Evolutionary conservation across 2,888 invertebrate species (phyloP), one percentile per base, ranked within the genome.

Genomic region (Empis livida): DNA sequence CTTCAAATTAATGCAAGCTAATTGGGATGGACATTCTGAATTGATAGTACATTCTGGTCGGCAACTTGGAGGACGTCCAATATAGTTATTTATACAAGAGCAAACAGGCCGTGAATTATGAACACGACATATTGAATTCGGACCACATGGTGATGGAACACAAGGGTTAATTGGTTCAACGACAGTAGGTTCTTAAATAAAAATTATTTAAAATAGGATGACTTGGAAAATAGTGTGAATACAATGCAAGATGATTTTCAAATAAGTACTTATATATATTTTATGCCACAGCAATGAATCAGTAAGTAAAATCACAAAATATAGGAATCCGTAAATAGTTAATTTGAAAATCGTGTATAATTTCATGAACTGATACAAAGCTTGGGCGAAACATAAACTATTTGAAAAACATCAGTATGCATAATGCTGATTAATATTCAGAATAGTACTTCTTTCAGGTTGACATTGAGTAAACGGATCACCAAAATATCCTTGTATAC

Each of bases 401-500:
- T 27, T 27, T 27, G 23, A 8, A 27, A 27, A 27, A 27, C 9
- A 6, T 57, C 37, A 5, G 3, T 9, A 5, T 13, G 37, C 14
- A 32, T 56, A 10, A 49, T 43, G 14, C 49, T 47, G 47, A 51
- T 13, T 10, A 2, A 38, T 8, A 6, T 17, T 3, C 4, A 32
- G 1, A 54, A 44, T 60, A 70, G 60, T 71, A 71, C 63, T 64
- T 64, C 52, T 60, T 54, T 57, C 63, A 30, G 72, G 73, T 45
- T 65, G 58, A 61, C 86, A 87, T 67, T 82, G 76, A n/a, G 74
- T 71, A 63, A 85, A 84, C 38, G 87, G 85, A 74, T 87, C 84
- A 37, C 84, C 84, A 10, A 79, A 79, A 57, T 76, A 78, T 52
- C 77, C 78, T 14, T 72, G 63, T 20, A 76, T 74, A 59, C 87